Conservation (phyloP, 2,797 vertebrate species). For the Macropodus opercularis region DNA sequence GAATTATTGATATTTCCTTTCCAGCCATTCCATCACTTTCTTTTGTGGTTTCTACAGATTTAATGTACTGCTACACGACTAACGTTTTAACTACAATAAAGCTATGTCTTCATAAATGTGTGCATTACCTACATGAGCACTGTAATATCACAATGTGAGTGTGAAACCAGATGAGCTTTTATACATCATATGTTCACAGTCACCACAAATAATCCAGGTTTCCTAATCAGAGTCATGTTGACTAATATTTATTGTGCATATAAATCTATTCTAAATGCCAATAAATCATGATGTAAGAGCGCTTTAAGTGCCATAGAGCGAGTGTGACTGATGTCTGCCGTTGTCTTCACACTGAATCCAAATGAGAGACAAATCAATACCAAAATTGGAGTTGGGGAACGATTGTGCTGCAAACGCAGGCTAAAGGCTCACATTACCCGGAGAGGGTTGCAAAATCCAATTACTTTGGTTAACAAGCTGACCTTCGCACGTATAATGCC, state of each 20-base stretch:
- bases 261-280: slow-evolving; percentile 15
- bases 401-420: slow-evolving; percentile 52
- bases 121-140: background rate
- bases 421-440: slow-evolving; percentile 75
- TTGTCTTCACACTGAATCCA: slow-evolving; percentile 61
- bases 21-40: slow-evolving; percentile 65
- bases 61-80: slow-evolving; percentile 37
- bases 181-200: too few relatives aligned
- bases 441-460: slow-evolving; percentile 87
- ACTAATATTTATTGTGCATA: slow-evolving; percentile 18
- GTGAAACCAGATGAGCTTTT: background rate
- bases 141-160: background rate
- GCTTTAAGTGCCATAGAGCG: slow-evolving; percentile 23
- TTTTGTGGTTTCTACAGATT: slow-evolving; percentile 61
- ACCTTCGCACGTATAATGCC: slow-evolving; percentile 85
- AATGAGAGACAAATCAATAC: slow-evolving; percentile 72
- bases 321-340: slow-evolving; percentile 35
- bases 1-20: slow-evolving; percentile 78
- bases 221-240: background rate
- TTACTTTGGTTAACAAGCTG: slow-evolving; percentile 90
- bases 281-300: slow-evolving; percentile 38
- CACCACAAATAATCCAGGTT: background rate
- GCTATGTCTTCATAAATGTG: slow-evolving; percentile 9
- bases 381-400: slow-evolving; percentile 61
- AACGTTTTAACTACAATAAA: slow-evolving; percentile 2